A percentile compares a stretch with the other conserved stretches of the same genome.
Conservation (phyloP, 1,140 invertebrate species). For the Drosophila truncata region DNA sequence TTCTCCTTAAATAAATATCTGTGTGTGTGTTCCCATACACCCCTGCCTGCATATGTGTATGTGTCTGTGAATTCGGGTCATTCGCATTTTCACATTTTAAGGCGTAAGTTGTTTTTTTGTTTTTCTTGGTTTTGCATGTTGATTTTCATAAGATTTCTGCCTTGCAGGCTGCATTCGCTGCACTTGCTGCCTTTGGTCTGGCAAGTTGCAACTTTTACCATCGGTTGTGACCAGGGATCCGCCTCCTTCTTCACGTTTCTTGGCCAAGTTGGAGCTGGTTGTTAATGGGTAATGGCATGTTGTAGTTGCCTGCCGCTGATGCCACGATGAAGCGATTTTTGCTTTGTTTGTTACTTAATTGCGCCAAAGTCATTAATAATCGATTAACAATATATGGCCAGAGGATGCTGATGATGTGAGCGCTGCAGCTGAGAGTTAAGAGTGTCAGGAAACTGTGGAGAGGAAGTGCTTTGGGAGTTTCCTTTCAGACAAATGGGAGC, state of each 20-base stretch:
- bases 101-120: slow-evolving; percentile 53
- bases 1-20: neutral
- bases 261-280: slow-evolving; percentile 36
- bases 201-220: slow-evolving; percentile 73
- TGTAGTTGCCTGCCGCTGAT: slow-evolving; percentile 39
- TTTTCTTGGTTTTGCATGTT: slow-evolving; percentile 57
- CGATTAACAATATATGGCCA: slow-evolving; percentile 66
- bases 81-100: slow-evolving; percentile 84
- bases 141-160: slow-evolving; percentile 57
- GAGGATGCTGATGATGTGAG: slow-evolving; percentile 30
- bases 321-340: slow-evolving; percentile 58
- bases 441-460: slow-evolving; percentile 21
- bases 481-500: slow-evolving; percentile 24
- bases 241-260: slow-evolving; percentile 26
- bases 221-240: slow-evolving; percentile 25
- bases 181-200: slow-evolving; percentile 31
- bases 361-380: slow-evolving; percentile 82
- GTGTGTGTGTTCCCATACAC: neutral
- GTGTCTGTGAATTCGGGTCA: slow-evolving; percentile 73
- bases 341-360: slow-evolving; percentile 78
- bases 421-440: neutral
- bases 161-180: slow-evolving; percentile 29
- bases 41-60: slow-evolving; percentile 6
- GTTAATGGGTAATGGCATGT: slow-evolving; percentile 61
- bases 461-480: slow-evolving; percentile 22